Conservation (phyloP, 2,797 vertebrate species). For the Chromobotia macracanthus region DNA sequence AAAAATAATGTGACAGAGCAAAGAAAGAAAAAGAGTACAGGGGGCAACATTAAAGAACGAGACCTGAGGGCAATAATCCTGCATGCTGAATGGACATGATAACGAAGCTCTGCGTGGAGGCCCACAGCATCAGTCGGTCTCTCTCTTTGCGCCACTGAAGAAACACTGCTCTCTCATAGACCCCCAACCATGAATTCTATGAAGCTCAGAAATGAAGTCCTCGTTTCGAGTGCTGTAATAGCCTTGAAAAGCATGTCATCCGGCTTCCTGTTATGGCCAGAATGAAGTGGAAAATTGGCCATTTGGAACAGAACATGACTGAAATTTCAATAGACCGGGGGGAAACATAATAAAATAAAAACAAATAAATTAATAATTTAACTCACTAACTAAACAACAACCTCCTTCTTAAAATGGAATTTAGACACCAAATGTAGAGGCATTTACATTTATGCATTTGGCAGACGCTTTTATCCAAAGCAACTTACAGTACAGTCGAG, state of each 20-base stretch:
- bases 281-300: conserved; percentile 56
- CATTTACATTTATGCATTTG: too few species aligned
- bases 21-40: conserved; percentile 8
- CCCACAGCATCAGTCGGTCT: conserved; percentile 5
- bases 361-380: background rate
- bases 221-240: conserved; percentile 23
- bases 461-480: too few species aligned
- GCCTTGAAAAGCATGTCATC: conserved; percentile 20
- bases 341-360: conserved; percentile 18
- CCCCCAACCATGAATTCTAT: conserved; percentile 38
- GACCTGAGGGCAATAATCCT: conserved; percentile 18
- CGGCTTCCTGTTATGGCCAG: conserved; percentile 16
- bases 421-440: background rate
- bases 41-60: conserved; percentile 26
- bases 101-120: conserved; percentile 22
- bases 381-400: background rate
- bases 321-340: conserved; percentile 33
- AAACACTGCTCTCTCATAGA: background rate
- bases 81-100: conserved; percentile 29
- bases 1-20: conserved; percentile 11
- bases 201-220: conserved; percentile 36
- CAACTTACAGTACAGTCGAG: too few species aligned
- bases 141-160: conserved; percentile 4
- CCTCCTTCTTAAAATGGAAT: background rate
- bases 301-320: conserved; percentile 36